Evolutionary conservation across 2,888 invertebrate species (phyloP).

Genomic region (Drosophila demipolita): DNA sequence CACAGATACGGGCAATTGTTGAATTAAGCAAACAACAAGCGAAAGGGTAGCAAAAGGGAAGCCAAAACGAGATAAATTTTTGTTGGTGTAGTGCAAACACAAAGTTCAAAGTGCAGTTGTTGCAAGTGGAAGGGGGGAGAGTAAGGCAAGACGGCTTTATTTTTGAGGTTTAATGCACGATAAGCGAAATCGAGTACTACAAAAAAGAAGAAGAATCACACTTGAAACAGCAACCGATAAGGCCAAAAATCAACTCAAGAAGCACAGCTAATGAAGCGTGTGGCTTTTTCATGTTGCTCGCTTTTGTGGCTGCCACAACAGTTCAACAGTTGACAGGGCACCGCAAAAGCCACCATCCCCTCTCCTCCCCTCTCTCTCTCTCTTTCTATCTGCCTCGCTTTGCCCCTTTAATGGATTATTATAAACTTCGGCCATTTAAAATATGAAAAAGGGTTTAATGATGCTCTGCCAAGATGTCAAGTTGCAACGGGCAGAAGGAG

Average conservation of each 20-base stretch:
- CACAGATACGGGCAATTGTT: conserved; percentile 45
- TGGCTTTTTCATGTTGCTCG: conserved; percentile 1
- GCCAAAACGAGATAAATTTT: conserved; percentile 29
- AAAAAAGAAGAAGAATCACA: conserved; percentile 14
- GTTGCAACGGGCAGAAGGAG: not conserved
- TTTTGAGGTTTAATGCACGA: conserved; percentile 66
- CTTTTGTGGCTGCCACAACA: conserved; percentile 1
- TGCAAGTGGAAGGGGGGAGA: conserved; percentile 18
- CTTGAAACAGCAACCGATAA: conserved; percentile 59
- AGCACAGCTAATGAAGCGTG: conserved; percentile 47
- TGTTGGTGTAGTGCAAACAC: conserved; percentile 32
- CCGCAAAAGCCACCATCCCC: not conserved
- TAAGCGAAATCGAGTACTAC: conserved; percentile 28
- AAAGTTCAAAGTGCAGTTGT: conserved; percentile 69
- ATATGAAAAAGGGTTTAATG: not conserved
- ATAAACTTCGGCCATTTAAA: not conserved
- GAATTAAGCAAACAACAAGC: conserved; percentile 54
- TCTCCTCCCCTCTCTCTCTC: too few species aligned
- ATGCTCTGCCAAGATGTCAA: not conserved
- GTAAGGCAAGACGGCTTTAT: conserved; percentile 55
- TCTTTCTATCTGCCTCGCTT: not conserved
- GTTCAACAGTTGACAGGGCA: conserved; percentile 30
- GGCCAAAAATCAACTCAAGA: conserved; percentile 13
- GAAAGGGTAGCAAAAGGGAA: conserved; percentile 56
- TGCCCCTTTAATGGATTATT: conserved; percentile 20